Base-by-base conservation (phyloP, 2,797 vertebrate species). In the Cottoperca gobio region DNA sequence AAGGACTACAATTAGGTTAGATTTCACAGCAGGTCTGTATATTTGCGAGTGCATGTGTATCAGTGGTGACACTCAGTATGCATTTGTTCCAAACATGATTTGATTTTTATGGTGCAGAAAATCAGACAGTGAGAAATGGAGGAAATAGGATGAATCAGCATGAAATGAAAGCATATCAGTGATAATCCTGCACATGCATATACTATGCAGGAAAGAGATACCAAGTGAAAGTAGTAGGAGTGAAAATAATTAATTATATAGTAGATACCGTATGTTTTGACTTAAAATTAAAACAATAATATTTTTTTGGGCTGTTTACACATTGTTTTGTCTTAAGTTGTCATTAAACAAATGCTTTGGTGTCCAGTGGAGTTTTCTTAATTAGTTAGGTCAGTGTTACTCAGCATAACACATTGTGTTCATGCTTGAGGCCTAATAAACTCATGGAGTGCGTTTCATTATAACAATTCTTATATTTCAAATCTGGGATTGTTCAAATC, bases 1-100 rank as follows among this genome's bases (percentile, higher is more conserved):
- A 50, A 70, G 58, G 68, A 73, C 67, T 62, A 66, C 65, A 81
- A 89, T 85, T 86, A 85, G 70, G 76, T 89, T 89, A 86, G 65
- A 84, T 85, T 78, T 81, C 71, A 74, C 62, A 83, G 83, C 66
- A 78, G 50, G 73, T 55, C 81, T 62, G 63, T 64, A 59, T 79
- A 79, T 86, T 69, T 84, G 61, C 8, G 33, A 64, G 79, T n/a
- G 61, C 14, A 31, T 78, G 71, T 46, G 71, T 58, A 81, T 83
- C 66, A 63, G 69, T 24, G 40, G 60, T 13, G 76, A 79, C 76
- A 83, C 70, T 46, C 68, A 37, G 68, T 67, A 74, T 83, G 86
- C 71, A 83, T 81, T 88, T 86, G 72, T 76, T 81, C 76, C 48
- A 63, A 66, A 46, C 61, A 42, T 62, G 72, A 87, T 78, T 83